Conservation (phyloP, 2,797 vertebrate species). For the Catharus ustulatus region DNA sequence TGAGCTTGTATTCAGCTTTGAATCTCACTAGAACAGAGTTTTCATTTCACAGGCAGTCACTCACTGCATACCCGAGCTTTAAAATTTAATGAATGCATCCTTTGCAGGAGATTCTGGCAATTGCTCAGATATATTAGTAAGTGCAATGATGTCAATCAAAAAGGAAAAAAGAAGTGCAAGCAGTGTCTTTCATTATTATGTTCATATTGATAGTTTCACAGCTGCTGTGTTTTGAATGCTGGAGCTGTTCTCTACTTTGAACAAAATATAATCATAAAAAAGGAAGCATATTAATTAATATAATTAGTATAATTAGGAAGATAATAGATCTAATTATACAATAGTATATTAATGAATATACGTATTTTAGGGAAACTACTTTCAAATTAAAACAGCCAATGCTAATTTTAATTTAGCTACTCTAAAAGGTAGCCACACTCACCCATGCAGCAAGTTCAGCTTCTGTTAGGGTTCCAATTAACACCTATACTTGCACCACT, state of each 20-base stretch:
- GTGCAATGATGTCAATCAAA: slow-evolving; percentile 7
- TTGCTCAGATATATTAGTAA: slow-evolving; percentile 3
- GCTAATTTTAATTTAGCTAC: background rate
- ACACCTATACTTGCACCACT: background rate
- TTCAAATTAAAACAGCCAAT: background rate
- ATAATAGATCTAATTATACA: background rate
- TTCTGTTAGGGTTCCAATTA: background rate
- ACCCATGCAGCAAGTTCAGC: background rate
- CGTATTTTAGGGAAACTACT: background rate
- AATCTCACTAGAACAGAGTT: slow-evolving; percentile 28
- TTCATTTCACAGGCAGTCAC: slow-evolving; percentile 45
- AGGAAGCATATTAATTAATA: background rate
- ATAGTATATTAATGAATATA: background rate
- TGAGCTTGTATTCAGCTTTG: slow-evolving; percentile 37
- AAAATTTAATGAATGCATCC: slow-evolving; percentile 53
- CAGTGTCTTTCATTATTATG: background rate
- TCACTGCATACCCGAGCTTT: background rate
- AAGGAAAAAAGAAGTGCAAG: background rate
- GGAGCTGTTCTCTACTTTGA: background rate
- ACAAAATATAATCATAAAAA: background rate
- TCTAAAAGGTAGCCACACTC: background rate
- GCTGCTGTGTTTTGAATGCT: background rate
- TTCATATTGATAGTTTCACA: background rate
- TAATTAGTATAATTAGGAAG: background rate
- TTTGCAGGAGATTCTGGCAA: slow-evolving; percentile 24